phyloP scores from a whole-genome alignment of 2,113 vertebrate species.

The Gallinago jamesoni region DNA sequence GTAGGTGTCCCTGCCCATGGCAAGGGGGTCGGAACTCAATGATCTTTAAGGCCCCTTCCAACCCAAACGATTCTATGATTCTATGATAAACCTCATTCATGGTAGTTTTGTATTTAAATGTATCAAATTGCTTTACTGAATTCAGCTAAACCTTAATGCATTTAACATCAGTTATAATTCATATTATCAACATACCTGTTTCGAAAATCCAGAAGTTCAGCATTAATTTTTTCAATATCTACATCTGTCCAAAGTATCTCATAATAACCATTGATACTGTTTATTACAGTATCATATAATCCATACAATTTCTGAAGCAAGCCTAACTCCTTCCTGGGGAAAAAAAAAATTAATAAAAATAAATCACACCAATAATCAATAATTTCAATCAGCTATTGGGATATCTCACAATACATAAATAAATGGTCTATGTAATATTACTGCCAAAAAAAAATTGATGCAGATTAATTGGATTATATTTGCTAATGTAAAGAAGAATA shows the following conservation, averaged over 20 bases:
- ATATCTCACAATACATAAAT: neutral
- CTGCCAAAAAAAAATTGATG: neutral
- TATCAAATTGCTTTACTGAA: neutral
- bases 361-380: neutral
- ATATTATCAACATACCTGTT: conserved; percentile 55
- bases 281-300: conserved; percentile 79
- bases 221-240: conserved; percentile 80
- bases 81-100: neutral
- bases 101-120: neutral
- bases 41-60: no score
- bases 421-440: neutral
- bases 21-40: no score
- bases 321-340: conserved; percentile 73
- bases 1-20: no score
- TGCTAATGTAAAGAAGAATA: neutral
- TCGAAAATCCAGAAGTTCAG: conserved; percentile 78
- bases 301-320: conserved; percentile 81
- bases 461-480: neutral
- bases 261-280: conserved; percentile 75
- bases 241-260: conserved; percentile 81
- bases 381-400: neutral
- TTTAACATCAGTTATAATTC: neutral
- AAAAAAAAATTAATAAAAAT: neutral
- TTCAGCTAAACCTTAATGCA: neutral
- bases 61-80: no score